A percentile compares a stretch with the other conserved stretches of the same genome.
phyloP scores from a whole-genome alignment of 2,888 invertebrate genomes.

The Vannuccia rotundouncinata region DNA sequence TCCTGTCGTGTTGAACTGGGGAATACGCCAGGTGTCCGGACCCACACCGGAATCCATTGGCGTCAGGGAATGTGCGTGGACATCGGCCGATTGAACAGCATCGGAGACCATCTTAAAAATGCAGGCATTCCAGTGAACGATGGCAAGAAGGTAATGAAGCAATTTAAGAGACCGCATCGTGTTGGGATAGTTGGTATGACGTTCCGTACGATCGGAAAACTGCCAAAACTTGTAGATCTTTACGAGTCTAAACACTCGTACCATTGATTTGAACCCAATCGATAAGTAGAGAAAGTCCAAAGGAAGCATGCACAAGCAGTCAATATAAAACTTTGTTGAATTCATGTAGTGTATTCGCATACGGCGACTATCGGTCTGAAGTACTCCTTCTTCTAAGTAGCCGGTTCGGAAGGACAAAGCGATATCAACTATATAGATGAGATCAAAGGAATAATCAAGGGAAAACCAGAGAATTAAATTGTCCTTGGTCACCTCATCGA shows the following conservation, averaged over 20 bases:
- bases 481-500: constrained; percentile 81
- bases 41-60: neutral
- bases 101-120: constrained; percentile 84
- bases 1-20: constrained; percentile 40
- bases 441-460: constrained; percentile 90
- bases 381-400: constrained; percentile 90
- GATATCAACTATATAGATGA: constrained; percentile 89
- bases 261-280: constrained; percentile 84
- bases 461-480: constrained; percentile 90
- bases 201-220: constrained; percentile 93
- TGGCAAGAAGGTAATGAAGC: constrained; percentile 82
- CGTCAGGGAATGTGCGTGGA: constrained; percentile 61
- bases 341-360: constrained; percentile 94
- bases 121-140: constrained; percentile 99
- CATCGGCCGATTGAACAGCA: neutral
- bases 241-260: constrained; percentile 87
- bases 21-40: constrained; percentile 43
- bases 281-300: constrained; percentile 95
- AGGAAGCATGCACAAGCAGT: constrained; percentile 92
- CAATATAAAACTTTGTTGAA: constrained; percentile 92
- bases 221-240: constrained; percentile 97
- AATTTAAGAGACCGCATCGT: constrained; percentile 62
- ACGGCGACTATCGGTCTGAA: constrained; percentile 88
- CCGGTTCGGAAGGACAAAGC: constrained; percentile 94
- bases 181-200: constrained; percentile 97